A percentile compares a stretch with the other conserved stretches of the same genome.
phyloP scores from a whole-genome alignment of 2,797 vertebrate genomes.

The Sebastiscus albofasciatus region DNA sequence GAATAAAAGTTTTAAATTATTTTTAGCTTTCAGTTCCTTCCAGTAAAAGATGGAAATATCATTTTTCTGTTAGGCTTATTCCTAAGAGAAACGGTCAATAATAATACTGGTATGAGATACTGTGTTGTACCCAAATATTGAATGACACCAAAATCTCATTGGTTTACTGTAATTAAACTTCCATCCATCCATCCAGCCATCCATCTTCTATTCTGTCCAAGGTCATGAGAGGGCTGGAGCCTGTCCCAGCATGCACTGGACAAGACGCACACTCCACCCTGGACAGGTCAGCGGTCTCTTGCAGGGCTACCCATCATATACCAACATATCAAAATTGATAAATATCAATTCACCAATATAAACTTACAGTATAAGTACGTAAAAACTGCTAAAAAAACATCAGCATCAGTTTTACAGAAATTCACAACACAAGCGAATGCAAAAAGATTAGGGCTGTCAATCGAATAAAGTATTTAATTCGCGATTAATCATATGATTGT shows the following conservation, averaged over 20 bases:
- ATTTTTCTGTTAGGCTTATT: not conserved
- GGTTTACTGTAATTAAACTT: not conserved
- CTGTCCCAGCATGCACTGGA: not conserved
- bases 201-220: not conserved
- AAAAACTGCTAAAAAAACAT: not conserved
- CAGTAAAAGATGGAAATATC: not conserved
- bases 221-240: not conserved
- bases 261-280: not conserved
- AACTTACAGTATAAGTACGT: not conserved
- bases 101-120: not conserved
- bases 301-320: not conserved
- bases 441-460: too few relatives aligned
- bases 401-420: not conserved
- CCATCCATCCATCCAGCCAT: not conserved
- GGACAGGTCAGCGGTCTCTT: not conserved
- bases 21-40: not conserved
- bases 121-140: not conserved
- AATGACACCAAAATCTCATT: not conserved
- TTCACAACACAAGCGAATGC: not conserved
- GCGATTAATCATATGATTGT: too few relatives aligned
- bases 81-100: not conserved
- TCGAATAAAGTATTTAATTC: rapidly evolving
- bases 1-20: not conserved
- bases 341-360: not conserved
- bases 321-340: not conserved